A percentile compares a stretch with the other conserved stretches of the same genome.
phyloP scores from a whole-genome alignment of 37 sponge, comb jelly and placozoan genomes.

The Chondrilla cf. caribensis region DNA sequence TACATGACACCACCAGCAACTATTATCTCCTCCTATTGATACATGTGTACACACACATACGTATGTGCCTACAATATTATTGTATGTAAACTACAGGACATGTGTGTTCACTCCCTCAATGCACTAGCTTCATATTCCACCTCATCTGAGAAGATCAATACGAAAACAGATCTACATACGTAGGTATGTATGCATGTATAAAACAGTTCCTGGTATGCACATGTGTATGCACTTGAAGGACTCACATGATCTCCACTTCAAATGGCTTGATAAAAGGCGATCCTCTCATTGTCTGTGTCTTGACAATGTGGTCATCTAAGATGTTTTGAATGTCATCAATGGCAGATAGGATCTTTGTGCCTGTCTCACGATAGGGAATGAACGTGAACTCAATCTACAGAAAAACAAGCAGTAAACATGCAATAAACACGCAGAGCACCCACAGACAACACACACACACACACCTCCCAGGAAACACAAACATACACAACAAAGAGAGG shows the following conservation, averaged over 20 bases:
- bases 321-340: slow-evolving; percentile 98
- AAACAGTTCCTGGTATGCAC: neutral
- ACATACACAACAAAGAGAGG: no score
- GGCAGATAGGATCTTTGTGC: slow-evolving; percentile 93
- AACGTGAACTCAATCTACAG: slow-evolving; percentile 82
- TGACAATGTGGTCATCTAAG: slow-evolving; percentile 99
- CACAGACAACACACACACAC: no score
- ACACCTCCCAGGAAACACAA: neutral
- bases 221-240: neutral
- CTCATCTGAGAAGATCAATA: no score
- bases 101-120: no score
- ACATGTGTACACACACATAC: no score
- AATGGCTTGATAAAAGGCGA: slow-evolving; percentile 99
- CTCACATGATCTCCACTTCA: slow-evolving; percentile 86
- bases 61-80: no score
- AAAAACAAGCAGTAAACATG: neutral
- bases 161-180: no score
- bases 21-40: no score
- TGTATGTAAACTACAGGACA: no score
- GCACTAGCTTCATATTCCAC: no score
- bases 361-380: slow-evolving; percentile 91
- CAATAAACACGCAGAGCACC: neutral
- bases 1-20: no score
- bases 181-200: neutral
- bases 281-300: slow-evolving; percentile 99